Conservation (phyloP, 2,113 vertebrate species). For the Xenopus borealis region DNA sequence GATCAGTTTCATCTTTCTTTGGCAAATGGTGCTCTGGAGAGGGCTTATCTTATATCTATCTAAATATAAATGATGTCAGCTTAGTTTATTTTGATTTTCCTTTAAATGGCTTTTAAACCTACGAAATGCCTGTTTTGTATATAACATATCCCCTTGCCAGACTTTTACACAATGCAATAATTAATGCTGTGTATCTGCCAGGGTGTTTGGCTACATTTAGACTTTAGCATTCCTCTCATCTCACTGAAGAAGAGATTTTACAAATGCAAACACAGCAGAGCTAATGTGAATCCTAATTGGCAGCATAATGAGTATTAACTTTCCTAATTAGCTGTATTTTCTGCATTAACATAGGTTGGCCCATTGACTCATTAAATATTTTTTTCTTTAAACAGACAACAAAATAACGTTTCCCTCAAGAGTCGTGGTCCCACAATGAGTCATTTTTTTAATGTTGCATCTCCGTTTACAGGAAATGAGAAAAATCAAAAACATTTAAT, state of each 20-base stretch:
- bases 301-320: slow-evolving; percentile 37
- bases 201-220: slow-evolving; percentile 3
- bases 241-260: slow-evolving; percentile 16
- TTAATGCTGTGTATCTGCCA: slow-evolving; percentile 19
- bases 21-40: no score
- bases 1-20: no score
- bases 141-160: no score
- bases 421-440: background rate
- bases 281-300: slow-evolving; percentile 35
- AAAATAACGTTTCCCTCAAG: slow-evolving; percentile 16
- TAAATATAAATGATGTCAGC: no score
- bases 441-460: background rate
- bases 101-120: no score
- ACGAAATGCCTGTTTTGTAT: no score
- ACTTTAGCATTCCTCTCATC: slow-evolving; percentile 9
- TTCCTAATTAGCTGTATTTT: slow-evolving; percentile 37
- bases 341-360: slow-evolving; percentile 30
- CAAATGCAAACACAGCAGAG: slow-evolving; percentile 19
- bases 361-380: slow-evolving; percentile 26
- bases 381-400: slow-evolving; percentile 17
- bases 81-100: no score
- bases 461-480: background rate
- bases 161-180: slow-evolving; percentile 15
- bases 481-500: background rate
- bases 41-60: no score